Base-by-base conservation (phyloP, 2,888 invertebrate species). In the Spilosoma lubricipeda region DNA sequence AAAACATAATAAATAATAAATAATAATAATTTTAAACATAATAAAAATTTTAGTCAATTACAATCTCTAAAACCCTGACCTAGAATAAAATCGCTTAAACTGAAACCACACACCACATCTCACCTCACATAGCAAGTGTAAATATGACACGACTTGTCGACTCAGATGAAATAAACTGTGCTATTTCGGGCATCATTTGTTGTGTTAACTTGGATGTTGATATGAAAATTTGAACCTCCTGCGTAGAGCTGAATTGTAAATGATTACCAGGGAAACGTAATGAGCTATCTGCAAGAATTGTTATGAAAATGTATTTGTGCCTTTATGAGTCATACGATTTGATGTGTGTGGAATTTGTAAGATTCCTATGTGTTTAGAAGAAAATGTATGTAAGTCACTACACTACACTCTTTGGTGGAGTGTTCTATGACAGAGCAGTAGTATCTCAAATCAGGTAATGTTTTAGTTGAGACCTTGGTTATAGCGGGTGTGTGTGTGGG, bases 61-160 rank as follows among this genome's bases (percentile, higher is more conserved):
- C n/a, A n/a, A n/a, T n/a, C n/a, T n/a, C n/a, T n/a, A n/a, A 33
- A 33, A 33, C 33, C 3, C 1, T 30, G 45, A 64, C 36, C 15
- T 9, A 39, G n/a, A 63, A 30, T 30, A 2, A 70, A 66, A 39
- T 73, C 89, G 90, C 89, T 84, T 0, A 0, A n/a, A 89, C 13
- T 82, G 11, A 7, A 0, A 74, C 89, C 88, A 42, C 68, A 81
- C 86, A 77, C 39, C 4, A 77, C 52, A 73, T 84, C 86, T 86
- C 88, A 89, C 89, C 87, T 91, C 87, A 85, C 87, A 86, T 87
- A 85, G 86, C 80, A 88, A 88, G 91, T 91, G 91, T 94, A 93
- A 94, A 94, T 93, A 93, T 93, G 92, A 93, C 91, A 93, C 92
- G 93, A 92, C 91, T 91, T 92, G 92, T 92, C 90, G 91, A 93